Evolutionary conservation across 64 coral and sea anemone species (phyloP), one percentile per base, ranked within the genome.

Genomic region (Montipora efflorescens): DNA sequence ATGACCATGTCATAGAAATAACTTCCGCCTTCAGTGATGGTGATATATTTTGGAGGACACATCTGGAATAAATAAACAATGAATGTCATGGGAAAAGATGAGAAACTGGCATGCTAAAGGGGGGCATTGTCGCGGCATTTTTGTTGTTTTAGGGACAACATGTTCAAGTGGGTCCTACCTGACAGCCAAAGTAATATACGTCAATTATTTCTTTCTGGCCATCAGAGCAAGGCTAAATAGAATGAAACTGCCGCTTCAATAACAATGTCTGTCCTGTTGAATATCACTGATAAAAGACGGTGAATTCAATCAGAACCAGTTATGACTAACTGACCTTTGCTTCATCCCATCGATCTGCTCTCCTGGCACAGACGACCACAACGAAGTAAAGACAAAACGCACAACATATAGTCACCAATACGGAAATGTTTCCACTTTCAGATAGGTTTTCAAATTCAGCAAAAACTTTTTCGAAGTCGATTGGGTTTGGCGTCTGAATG

Each of bases 1-100:
- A 93, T 81, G 46, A 72, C 64, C 13, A 93, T 77, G 59, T 93
- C 91, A 61, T 93, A 93, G 8, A 16, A 62, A 78, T 83, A 75
- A 6, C 3, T 57, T 49, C 82, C 82, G 48, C 19, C 82, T 48
- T 71, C 61, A 9, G 8, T 18, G 10, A 85, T 47, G 9, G 64
- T 1, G 3, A 85, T 7, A 4, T 22, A 8, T 7, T 71, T 49
- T 1, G 82, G 62, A 9, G 82, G 82, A 13, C 82, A 85, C 45
- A 85, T 85, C 82, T 85, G 21, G 2, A 36, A 36, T 36, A 36
- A 36, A 36, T 36, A 36, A 2, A 36, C 36, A 36, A 36, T 36
- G 2, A 36, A 36, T 36, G 36, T 36, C 36, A 36, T 36, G 36
- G 36, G 0, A 36, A 36, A 36, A 36, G 36, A 36, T 36, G 36